Percentiles rank a stretch among this genome's conserved stretches.
Evolutionary conservation across 2,888 invertebrate species (phyloP).

Genomic region (Cactoblastis cactorum): DNA sequence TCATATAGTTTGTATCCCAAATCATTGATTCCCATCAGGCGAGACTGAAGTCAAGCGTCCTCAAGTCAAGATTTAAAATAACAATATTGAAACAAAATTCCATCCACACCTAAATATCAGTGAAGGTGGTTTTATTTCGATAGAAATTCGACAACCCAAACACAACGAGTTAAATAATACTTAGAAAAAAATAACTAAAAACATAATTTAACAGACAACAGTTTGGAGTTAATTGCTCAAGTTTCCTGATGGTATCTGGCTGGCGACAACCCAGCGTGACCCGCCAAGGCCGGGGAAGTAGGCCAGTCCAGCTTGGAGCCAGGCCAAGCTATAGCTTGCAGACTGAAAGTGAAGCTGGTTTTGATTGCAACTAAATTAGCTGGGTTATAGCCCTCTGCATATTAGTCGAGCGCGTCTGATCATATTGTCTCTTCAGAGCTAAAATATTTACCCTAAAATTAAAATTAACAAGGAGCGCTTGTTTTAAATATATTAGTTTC

Average conservation of each 20-base stretch:
- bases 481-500: no score
- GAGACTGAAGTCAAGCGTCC: no score
- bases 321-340: not conserved
- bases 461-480: no score
- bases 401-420: no score
- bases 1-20: no score
- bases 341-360: not conserved
- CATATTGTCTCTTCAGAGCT: no score
- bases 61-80: no score
- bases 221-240: constrained; percentile 7
- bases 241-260: constrained; percentile 7
- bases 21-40: no score
- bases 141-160: not conserved
- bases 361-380: not conserved
- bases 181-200: not conserved
- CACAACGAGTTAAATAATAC: not conserved
- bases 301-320: constrained; percentile 1
- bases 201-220: not conserved
- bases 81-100: no score
- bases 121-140: no score
- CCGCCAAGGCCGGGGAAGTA: not conserved
- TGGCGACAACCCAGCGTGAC: constrained; percentile 7
- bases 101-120: no score
- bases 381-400: not conserved
- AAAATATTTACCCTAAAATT: no score